Conservation (phyloP, 2,113 vertebrate genomes). For the Thamnaconus septentrionalis region DNA sequence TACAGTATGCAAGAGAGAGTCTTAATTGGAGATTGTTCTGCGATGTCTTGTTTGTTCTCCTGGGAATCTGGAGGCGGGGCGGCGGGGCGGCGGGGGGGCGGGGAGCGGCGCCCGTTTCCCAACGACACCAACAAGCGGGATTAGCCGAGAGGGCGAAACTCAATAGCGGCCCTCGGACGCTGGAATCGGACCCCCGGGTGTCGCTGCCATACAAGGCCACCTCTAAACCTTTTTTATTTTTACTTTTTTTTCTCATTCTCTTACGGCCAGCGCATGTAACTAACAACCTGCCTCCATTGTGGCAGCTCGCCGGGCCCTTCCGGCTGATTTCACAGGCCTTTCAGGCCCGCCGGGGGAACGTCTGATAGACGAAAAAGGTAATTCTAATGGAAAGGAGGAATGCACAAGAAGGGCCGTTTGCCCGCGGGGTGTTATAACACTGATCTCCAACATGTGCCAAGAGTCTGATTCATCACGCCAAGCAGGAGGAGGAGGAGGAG, state of each 20-base stretch:
- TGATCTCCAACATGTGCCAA: conserved; percentile 71
- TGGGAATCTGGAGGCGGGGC: conserved; percentile 63
- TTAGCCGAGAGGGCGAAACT: conserved; percentile 72
- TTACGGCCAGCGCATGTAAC: conserved; percentile 53
- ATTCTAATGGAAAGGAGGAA: conserved; percentile 72
- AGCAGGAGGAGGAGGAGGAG: conserved; percentile 32
- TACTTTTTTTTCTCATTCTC: too few species aligned
- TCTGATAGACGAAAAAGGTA: conserved; percentile 65
- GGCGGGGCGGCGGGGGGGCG: conserved; percentile 20
- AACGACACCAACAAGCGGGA: conserved; percentile 79
- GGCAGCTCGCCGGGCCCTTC: conserved; percentile 55
- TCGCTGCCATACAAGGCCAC: conserved; percentile 65
- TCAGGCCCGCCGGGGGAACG: conserved; percentile 55
- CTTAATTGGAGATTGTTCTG: conserved; percentile 79
- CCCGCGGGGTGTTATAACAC: conserved; percentile 63
- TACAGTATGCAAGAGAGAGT: conserved; percentile 73
- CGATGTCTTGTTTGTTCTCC: conserved; percentile 70
- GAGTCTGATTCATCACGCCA: conserved; percentile 60
- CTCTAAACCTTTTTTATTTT: conserved; percentile 61
- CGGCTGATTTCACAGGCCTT: conserved; percentile 76
- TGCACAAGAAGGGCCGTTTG: conserved; percentile 59
- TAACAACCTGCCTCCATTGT: conserved; percentile 68
- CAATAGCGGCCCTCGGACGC: conserved; percentile 68
- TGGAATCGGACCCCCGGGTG: conserved; percentile 71
- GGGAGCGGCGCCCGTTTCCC: conserved; percentile 66